Conservation (phyloP, 2,797 vertebrate genomes). For the Pseudochromis fuscus region DNA sequence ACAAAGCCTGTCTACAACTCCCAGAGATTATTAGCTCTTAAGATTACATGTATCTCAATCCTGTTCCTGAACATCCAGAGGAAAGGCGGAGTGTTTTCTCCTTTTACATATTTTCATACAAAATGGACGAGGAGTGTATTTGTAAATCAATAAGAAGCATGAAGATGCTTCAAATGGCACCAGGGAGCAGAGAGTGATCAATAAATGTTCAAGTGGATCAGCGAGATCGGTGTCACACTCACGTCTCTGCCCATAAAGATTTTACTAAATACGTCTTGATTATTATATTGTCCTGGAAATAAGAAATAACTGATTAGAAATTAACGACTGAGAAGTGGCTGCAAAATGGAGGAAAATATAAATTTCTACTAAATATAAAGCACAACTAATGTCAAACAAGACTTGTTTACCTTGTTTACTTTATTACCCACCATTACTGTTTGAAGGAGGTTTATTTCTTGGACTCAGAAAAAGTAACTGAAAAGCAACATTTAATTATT, state of each 20-base stretch:
- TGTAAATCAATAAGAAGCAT: neutral
- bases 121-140: neutral
- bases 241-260: neutral
- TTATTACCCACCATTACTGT: too few species aligned
- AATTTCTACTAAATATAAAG: too few species aligned
- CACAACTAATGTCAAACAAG: too few species aligned
- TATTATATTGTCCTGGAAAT: neutral
- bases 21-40: conserved; percentile 41
- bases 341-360: too few species aligned
- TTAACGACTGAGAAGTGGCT: too few species aligned
- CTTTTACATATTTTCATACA: neutral
- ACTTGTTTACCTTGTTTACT: too few species aligned
- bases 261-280: neutral
- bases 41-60: conserved; percentile 40
- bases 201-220: conserved; percentile 2
- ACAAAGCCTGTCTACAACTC: conserved; percentile 39
- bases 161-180: neutral
- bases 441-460: too few species aligned
- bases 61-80: too few species aligned
- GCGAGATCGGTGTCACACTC: conserved; percentile 3
- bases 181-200: conserved; percentile 6
- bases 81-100: neutral
- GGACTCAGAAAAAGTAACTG: too few species aligned
- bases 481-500: too few species aligned
- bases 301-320: too few species aligned